phyloP scores from a whole-genome alignment of 2,113 vertebrate species.

The Astur gentilis region DNA sequence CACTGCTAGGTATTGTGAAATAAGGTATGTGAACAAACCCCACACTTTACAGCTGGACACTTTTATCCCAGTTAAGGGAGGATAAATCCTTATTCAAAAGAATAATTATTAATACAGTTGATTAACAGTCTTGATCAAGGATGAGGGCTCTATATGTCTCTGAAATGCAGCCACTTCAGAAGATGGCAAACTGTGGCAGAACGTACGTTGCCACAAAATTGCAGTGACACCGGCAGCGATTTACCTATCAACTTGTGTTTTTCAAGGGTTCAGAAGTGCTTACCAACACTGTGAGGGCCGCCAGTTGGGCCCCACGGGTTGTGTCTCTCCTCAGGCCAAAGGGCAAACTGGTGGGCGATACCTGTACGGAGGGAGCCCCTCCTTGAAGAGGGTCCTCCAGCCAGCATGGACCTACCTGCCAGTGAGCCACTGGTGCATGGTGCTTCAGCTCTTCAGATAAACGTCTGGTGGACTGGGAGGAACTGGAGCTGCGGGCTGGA shows the following conservation, averaged over 20 bases:
- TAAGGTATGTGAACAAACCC: neutral
- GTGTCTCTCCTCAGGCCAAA: neutral
- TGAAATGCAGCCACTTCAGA: neutral
- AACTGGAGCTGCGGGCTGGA: neutral
- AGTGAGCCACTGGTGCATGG: accelerated
- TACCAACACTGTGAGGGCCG: accelerated
- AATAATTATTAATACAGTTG: neutral
- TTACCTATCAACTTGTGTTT: accelerated
- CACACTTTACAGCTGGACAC: neutral
- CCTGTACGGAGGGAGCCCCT: accelerated
- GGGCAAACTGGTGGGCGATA: accelerated
- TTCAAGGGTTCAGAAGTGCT: neutral
- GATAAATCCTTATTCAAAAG: neutral
- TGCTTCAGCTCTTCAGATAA: accelerated
- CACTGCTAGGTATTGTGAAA: neutral
- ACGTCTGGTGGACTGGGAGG: accelerated
- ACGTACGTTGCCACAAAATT: accelerated
- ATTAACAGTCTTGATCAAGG: neutral
- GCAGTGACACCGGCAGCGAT: accelerated
- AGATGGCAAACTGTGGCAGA: neutral
- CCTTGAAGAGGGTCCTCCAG: accelerated
- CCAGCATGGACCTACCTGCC: neutral
- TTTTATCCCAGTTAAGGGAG: neutral
- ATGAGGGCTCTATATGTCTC: neutral
- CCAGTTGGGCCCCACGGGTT: accelerated